These are phyloP conservation scores for Limnephilus marmoratus DNA, from an alignment of 2,888 invertebrate genomes.

Conservation along the genomic window DNA sequence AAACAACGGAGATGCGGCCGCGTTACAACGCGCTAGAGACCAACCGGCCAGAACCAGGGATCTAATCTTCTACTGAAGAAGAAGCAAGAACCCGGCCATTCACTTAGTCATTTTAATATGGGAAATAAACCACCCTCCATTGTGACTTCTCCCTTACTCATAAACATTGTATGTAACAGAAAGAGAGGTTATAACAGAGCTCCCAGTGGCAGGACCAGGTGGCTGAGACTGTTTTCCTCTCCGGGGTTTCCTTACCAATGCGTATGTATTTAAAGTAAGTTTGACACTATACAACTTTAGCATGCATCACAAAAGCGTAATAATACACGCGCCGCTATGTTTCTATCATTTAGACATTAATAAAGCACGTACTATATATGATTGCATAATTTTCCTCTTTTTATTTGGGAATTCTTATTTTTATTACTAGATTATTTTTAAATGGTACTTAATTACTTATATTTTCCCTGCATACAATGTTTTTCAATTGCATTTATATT, in stretches of 20 bases:
- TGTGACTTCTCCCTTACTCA: background rate
- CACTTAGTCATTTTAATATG: background rate
- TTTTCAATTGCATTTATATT: background rate
- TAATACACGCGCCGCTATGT: constrained; percentile 25
- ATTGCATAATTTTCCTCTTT: constrained; percentile 46
- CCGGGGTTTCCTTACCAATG: background rate
- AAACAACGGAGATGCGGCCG: background rate
- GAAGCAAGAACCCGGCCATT: background rate
- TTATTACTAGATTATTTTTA: background rate
- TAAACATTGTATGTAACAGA: background rate
- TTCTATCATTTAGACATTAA: constrained; percentile 40
- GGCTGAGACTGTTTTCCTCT: background rate
- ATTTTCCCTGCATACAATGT: background rate
- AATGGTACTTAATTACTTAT: background rate
- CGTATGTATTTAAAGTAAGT: background rate
- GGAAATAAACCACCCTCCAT: background rate
- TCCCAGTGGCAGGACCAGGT: background rate
- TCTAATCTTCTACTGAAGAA: background rate
- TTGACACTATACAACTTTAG: constrained; percentile 16
- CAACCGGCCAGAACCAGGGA: background rate
- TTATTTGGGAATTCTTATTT: constrained; percentile 2
- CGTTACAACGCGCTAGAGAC: background rate
- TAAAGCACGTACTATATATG: constrained; percentile 44
- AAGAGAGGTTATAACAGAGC: background rate
- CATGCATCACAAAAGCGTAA: constrained; percentile 39